phyloP scores from a whole-genome alignment of 2,888 invertebrate species.

The Heliconius charithonia region DNA sequence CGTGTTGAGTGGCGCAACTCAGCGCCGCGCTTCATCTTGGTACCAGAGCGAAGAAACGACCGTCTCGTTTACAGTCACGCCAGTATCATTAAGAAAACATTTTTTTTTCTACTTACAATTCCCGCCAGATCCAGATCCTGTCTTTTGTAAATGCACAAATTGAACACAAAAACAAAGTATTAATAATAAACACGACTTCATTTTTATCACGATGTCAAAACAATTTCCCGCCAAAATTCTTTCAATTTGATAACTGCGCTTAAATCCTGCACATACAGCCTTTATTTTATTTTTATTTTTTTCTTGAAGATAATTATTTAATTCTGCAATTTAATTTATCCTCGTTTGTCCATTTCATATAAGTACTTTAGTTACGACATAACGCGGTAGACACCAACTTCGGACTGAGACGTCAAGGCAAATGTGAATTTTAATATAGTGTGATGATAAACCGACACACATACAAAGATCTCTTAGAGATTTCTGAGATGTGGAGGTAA shows the following conservation, averaged over 20 bases:
- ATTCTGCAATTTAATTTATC: constrained; percentile 4
- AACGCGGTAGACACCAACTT: constrained; percentile 35
- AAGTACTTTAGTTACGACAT: constrained; percentile 42
- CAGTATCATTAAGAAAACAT: neutral
- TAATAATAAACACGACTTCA: constrained; percentile 57
- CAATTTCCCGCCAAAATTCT: constrained; percentile 49
- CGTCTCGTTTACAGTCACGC: too few species aligned
- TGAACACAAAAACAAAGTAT: constrained; percentile 57
- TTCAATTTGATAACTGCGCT: neutral
- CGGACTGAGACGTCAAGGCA: constrained; percentile 51
- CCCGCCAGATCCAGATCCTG: constrained; percentile 68
- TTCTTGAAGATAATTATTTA: neutral
- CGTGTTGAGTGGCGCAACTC: too few species aligned
- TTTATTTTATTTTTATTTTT: neutral
- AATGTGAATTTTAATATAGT: constrained; percentile 43
- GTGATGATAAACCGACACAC: constrained; percentile 39
- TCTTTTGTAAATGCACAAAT: constrained; percentile 61
- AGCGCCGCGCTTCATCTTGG: neutral
- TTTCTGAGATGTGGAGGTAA: neutral
- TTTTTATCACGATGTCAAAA: constrained; percentile 50
- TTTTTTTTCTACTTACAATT: constrained; percentile 64
- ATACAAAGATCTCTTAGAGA: constrained; percentile 26
- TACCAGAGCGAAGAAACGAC: neutral
- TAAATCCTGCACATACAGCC: neutral
- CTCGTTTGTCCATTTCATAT: constrained; percentile 22